phyloP scores from a whole-genome alignment of 2,797 vertebrate species.

The Macropus fuliginosus region DNA sequence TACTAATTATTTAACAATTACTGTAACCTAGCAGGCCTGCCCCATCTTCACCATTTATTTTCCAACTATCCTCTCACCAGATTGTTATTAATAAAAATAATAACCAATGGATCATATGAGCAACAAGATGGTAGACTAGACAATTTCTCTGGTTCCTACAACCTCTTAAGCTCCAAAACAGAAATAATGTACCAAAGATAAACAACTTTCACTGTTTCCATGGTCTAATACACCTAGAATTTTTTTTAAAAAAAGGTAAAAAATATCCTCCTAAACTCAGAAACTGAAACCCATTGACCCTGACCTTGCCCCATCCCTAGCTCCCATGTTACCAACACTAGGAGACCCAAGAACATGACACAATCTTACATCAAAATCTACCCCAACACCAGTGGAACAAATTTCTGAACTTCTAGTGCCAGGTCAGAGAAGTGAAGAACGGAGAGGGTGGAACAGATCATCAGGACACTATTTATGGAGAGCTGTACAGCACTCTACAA shows the following conservation, averaged over 20 bases:
- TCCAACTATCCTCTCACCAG: not conserved
- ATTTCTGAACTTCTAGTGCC: not conserved
- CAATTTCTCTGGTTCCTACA: not conserved
- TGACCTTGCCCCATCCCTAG: not conserved
- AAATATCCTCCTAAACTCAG: not conserved
- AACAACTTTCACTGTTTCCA: not conserved
- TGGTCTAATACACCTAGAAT: not conserved
- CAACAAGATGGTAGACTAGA: not conserved
- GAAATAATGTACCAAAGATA: not conserved
- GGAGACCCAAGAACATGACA: not conserved
- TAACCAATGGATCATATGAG: not conserved
- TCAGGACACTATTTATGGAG: not conserved
- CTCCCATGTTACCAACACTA: not conserved
- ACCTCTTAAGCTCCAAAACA: not conserved
- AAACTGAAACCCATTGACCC: not conserved
- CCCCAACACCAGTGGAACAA: not conserved
- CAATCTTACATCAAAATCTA: not conserved
- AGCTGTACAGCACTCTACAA: not conserved
- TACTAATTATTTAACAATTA: not conserved
- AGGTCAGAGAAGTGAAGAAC: not conserved
- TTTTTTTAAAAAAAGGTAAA: not conserved
- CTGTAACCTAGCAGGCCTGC: not conserved
- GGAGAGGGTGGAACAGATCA: too few species aligned
- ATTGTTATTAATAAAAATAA: not conserved
- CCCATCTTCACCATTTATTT: not conserved